Evolutionary conservation across 2,888 invertebrate species (phyloP).

Genomic region (Alentia gelatinosa): DNA sequence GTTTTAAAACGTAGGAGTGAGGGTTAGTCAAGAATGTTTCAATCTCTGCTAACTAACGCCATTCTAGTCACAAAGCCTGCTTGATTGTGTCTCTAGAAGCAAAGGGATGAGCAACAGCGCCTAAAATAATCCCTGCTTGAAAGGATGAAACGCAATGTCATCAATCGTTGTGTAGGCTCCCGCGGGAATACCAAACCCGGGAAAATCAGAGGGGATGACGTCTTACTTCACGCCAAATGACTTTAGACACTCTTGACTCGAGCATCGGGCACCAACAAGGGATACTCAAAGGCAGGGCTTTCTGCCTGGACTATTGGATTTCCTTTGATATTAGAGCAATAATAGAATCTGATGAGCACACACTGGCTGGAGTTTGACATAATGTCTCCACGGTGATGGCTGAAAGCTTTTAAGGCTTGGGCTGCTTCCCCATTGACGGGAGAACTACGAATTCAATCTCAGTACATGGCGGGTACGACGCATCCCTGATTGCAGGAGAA

Average conservation of each 20-base stretch:
- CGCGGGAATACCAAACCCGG: neutral
- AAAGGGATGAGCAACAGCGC: neutral
- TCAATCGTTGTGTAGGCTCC: neutral
- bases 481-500: neutral
- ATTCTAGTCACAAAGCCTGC: neutral
- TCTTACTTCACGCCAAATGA: neutral
- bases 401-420: slow-evolving; percentile 32
- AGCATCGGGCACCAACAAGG: neutral
- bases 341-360: slow-evolving; percentile 13
- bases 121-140: neutral
- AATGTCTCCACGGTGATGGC: neutral
- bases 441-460: neutral
- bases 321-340: slow-evolving; percentile 14
- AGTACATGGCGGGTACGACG: neutral
- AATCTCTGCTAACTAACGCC: neutral
- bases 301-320: neutral
- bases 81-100: neutral
- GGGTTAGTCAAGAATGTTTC: too few species aligned
- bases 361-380: neutral
- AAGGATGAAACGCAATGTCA: slow-evolving; percentile 1
- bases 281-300: neutral
- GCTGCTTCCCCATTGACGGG: neutral
- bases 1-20: too few species aligned
- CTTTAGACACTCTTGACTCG: neutral
- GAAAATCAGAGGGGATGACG: neutral